Base-by-base conservation (phyloP, 2,113 vertebrate species). In the Otolemur garnettii region DNA sequence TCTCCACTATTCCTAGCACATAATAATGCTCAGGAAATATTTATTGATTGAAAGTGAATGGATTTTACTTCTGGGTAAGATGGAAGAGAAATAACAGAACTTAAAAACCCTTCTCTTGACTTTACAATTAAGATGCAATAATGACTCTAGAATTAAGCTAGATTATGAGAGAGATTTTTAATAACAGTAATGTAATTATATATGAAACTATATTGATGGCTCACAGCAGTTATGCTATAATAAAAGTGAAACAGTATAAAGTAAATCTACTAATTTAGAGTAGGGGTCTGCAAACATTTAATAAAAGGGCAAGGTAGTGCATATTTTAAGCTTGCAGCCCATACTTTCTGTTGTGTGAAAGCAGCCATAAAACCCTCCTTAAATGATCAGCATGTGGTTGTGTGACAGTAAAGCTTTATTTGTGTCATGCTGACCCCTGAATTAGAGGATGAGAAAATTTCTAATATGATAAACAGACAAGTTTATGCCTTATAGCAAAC, bases 31-130 rank as follows among this genome's bases (percentile, higher is more conserved):
- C 78, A 59, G 30, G 82, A 59, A 89, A 15, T 85, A 53, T 86
- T 90, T 90, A 57, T 55, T 96, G 15, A 79, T 35, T 89, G 55
- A 74, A 74, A 88, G n/a, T 45, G 15, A 77, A 62, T 93, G 33
- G 18, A 75, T 90, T 75, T 92, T 90, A 74, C 5, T 60, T 86
- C 50, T 60, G 26, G 26, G 21, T 86, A 77, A 93, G 72, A 75
- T 75, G 42, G n/a, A 72, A 71, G 66, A 85, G 64, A 90, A 66
- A 81, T 79, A 81, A 68, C 6, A 53, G 69, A 66, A 53, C 17
- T 30, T 81, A 75, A 7, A 24, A 93, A 86, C 50, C n/a, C 59
- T 18, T 71, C 8, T 62, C 59, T 69, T 72, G 59, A 80, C 35
- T 95, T 75, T 60, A n/a, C 15, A 4, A 4, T 75, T 95, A 87